These are phyloP conservation scores for Bambusicola thoracicus DNA, from an alignment of 2,113 vertebrate species.

Conservation along the genomic window DNA sequence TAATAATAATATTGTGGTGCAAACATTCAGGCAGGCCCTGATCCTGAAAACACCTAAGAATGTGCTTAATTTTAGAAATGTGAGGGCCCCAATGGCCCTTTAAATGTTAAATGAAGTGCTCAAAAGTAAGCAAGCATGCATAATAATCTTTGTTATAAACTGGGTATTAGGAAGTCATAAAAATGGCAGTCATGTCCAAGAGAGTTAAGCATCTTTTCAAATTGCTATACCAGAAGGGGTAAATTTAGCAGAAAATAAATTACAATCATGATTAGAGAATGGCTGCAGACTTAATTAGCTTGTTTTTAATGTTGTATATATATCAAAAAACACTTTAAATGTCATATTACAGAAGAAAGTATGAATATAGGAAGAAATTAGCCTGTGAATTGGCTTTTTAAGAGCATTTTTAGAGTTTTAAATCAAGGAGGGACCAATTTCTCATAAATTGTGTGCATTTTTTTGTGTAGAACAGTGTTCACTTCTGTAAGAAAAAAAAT, in stretches of 20 bases:
- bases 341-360: neutral
- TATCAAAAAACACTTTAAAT: slow-evolving; percentile 25
- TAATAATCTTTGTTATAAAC: slow-evolving; percentile 23
- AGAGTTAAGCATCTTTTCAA: slow-evolving; percentile 30
- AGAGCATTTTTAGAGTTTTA: neutral
- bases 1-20: neutral
- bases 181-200: slow-evolving; percentile 16
- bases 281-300: slow-evolving; percentile 28
- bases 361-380: neutral
- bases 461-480: neutral
- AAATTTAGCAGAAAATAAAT: slow-evolving; percentile 58
- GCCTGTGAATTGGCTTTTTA: neutral
- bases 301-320: slow-evolving; percentile 16
- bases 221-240: slow-evolving; percentile 1
- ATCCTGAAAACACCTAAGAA: neutral
- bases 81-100: neutral
- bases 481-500: neutral
- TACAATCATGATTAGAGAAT: slow-evolving; percentile 42
- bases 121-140: neutral
- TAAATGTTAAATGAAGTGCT: slow-evolving; percentile 30
- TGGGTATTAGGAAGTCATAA: neutral
- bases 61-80: slow-evolving; percentile 18
- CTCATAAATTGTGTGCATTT: neutral
- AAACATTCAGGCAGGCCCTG: neutral
- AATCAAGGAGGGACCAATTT: neutral